Base-by-base conservation (phyloP, 1,140 invertebrate species). In the Bradysia coprophila region DNA sequence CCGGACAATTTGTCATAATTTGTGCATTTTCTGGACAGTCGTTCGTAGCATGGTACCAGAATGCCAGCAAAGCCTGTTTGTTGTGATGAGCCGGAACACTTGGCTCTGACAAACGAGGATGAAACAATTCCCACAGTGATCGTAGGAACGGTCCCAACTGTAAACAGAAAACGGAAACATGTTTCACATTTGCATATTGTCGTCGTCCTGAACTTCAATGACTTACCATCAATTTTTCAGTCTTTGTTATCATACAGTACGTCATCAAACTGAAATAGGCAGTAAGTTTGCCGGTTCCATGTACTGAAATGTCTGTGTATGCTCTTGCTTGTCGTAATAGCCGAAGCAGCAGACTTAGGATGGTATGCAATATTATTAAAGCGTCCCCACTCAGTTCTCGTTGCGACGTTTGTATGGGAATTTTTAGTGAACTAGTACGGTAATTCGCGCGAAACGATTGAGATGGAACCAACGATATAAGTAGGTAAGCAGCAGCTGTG, bases 41-140 rank as follows among this genome's bases (percentile, higher is more conserved):
- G 3, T 79, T 71, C 51, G 84, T 87, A 9, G 87, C 87, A 43
- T 89, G 81, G 64, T 92, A 84, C 87, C 88, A 93, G 64, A 92
- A 94, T 28, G 85, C 72, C 21, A 95, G 65, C 40, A 95, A 63
- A 4, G 88, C 84, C 66, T 93, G 85, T 62, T 95, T 95, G 56
- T 95, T 95, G 49, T 92, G 89, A 67, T 93, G 87, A 38, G 91
- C 84, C 22, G 89, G 80, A 52, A 94, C 88, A 42, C 86, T 84
- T 2, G 90, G 90, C 64, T 95, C 90, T n/a, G 87, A 89, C 38
- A 95, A 69, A 49, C 88, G 88, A 16, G 89, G 89, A 65, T 93
- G 89, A 62, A 93, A 94, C 38, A 95, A 63, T 46, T 90, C 81
- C 89, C 89, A 95, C 28, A 95, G 60, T 53, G 92, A 85, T 43